Evolutionary conservation across 2,888 invertebrate species (phyloP).

Genomic region (Acutogordius australiensis): DNA sequence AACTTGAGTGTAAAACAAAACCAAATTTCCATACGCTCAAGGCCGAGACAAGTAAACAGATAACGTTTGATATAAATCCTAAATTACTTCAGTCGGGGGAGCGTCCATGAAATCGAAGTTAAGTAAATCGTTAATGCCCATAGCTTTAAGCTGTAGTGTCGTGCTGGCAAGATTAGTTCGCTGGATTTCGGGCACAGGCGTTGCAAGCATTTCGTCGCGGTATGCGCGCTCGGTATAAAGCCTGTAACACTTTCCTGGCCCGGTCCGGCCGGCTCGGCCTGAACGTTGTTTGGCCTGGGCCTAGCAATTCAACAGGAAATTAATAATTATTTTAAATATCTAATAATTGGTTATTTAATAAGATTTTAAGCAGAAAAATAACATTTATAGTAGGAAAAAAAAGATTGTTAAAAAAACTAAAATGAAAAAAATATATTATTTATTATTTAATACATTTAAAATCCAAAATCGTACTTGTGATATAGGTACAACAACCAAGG

Average conservation of each 20-base stretch:
- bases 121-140: slow-evolving; percentile 92
- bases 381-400: too few relatives aligned
- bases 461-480: slow-evolving; percentile 51
- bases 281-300: slow-evolving; percentile 90
- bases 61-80: too few relatives aligned
- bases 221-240: slow-evolving; percentile 92
- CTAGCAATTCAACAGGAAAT: slow-evolving; percentile 20
- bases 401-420: too few relatives aligned
- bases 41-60: too few relatives aligned
- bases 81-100: slow-evolving; percentile 73
- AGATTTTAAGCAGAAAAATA: too few relatives aligned
- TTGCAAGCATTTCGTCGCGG: slow-evolving; percentile 88
- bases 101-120: slow-evolving; percentile 99
- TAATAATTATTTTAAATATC: too few relatives aligned
- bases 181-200: slow-evolving; percentile 92
- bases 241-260: slow-evolving; percentile 83
- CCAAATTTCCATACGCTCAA: too few relatives aligned
- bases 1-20: too few relatives aligned
- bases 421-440: too few relatives aligned
- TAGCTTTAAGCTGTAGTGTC: slow-evolving; percentile 75
- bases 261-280: slow-evolving; percentile 79
- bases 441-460: too few relatives aligned
- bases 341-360: too few relatives aligned
- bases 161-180: slow-evolving; percentile 86
- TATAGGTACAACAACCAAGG: slow-evolving; percentile 87